Evolutionary conservation across 2,797 vertebrate species (phyloP).

Genomic region (Melanotaenia trifasciata): DNA sequence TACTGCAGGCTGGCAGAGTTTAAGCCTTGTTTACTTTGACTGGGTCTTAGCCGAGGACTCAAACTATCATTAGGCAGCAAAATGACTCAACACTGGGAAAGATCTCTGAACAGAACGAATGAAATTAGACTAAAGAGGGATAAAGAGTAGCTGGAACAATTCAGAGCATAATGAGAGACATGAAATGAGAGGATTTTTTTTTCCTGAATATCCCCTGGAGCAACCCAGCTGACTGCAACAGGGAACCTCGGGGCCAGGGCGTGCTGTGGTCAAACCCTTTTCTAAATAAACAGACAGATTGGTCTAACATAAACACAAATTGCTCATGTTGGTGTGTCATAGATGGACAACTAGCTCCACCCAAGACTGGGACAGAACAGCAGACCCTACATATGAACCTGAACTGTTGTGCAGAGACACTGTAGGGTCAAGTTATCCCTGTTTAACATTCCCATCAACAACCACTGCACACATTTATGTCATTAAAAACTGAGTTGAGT

Average conservation of each 20-base stretch:
- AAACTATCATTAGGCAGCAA: constrained; percentile 69
- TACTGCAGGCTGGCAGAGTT: constrained; percentile 71
- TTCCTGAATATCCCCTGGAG: constrained; percentile 23
- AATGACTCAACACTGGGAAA: constrained; percentile 62
- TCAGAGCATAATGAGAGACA: constrained; percentile 7
- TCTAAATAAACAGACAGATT: constrained; percentile 73
- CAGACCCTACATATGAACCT: constrained; percentile 29
- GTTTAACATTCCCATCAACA: constrained; percentile 14
- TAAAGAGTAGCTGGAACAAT: constrained; percentile 26
- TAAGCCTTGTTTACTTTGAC: constrained; percentile 72
- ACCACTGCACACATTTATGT: constrained; percentile 4
- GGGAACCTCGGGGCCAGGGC: constrained; percentile 50
- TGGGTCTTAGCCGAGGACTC: constrained; percentile 62
- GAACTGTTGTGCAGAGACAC: constrained; percentile 32
- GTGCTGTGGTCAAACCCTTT: constrained; percentile 64
- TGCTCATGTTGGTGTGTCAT: constrained; percentile 48
- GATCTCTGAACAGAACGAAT: constrained; percentile 26
- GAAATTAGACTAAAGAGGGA: constrained; percentile 16
- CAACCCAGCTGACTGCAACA: constrained; percentile 24
- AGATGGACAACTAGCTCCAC: constrained; percentile 59
- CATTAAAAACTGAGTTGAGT: neutral
- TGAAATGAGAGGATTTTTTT: constrained; percentile 42
- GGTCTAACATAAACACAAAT: constrained; percentile 71
- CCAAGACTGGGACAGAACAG: constrained; percentile 45
- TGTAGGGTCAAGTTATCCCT: constrained; percentile 37